Evolutionary conservation across 2,797 vertebrate species (phyloP), one percentile per base, ranked within the genome.

Genomic region (Malurus leucopterus): DNA sequence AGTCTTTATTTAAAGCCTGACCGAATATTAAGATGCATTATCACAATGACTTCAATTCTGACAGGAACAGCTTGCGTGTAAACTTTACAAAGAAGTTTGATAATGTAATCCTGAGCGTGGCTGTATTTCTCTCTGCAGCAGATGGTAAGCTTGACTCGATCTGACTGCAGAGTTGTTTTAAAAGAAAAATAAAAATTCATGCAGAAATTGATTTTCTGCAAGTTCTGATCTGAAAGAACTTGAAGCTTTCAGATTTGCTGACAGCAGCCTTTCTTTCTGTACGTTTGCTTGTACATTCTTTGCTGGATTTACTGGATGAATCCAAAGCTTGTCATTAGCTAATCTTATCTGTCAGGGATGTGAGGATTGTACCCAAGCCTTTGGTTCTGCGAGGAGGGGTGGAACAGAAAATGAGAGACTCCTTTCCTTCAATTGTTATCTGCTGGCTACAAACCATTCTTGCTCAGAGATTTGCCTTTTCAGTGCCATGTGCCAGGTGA

Each of bases 1-100:
- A 97, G 95, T 97, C 96, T 96, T 97, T 97, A 97, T 97, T 98
- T 97, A 97, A 97, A 95, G 92, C 93, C 95, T 97, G 96, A 95
- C 92, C 86, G 87, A 97, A 96, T 97, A 97, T 97, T 97, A 97
- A 97, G 96, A 96, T 96, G 95, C 89, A 96, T 97, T 96, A 97
- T 96, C 93, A 94, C 94, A 96, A 96, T 96, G 93, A 94, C 95
- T 97, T 94, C 71, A 95, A 87, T 95, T 94, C 94, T 97, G 97
- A 97, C 96, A 97, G 95, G 96, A 98, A 97, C 97, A 98, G 97
- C 97, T 98, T 98, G 97, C 82, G 67, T 61, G 86, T 90, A 96
- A 96, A 96, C 90, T 97, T 95, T 92, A 91, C 92, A 79, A 93
- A 91, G 92, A 96, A 96, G 78, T 96, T 95, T 91, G 91, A 76